Base-by-base conservation (phyloP, 2,888 invertebrate genomes). In the Opisthograptis luteolata region DNA sequence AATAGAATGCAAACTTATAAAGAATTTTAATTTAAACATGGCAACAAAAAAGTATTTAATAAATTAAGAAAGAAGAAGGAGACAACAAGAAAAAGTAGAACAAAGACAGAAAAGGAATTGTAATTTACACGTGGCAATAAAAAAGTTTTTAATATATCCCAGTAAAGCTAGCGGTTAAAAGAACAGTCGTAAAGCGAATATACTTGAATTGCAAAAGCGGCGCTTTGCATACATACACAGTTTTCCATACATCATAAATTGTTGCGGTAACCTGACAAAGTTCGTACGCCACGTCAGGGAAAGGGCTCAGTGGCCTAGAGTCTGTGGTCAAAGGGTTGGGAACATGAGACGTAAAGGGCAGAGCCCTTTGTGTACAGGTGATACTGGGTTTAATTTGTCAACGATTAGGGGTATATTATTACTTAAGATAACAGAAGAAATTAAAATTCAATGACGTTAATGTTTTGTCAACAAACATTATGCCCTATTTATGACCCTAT, bases 221-320 rank as follows among this genome's bases (percentile, higher is more conserved):
- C n/a, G 8, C 20, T 36, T 31, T 9, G 37, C 14, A n/a, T 25
- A 8, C 10, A 25, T 22, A 24, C 24, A 39, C 19, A 8, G 15
- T 34, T 24, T 36, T 13, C 48, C 19, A 44, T 34, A 44, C 34
- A 39, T 35, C 39, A 40, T 45, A 45, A 44, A 45, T 51, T 25
- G 44, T 51, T 50, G 50, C 28, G 50, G 50, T 22, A 10, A n/a
- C 27, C 10, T 17, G 39, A 34, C 43, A 40, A 50, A 50, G 39
- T 50, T 50, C 34, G 39, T 12, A 32, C 39, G 41, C 43, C 37
- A 25, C 42, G 42, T 27, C 2, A 30, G 28, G 40, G 14, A 10
- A 41, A 37, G 36, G 42, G 48, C 19, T 20, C 39, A 27, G 27
- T 43, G 32, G 43, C 49, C 42, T 39, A 27, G 37, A 43, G 40